phyloP scores from a whole-genome alignment of 2,113 vertebrate species.

The Pogona vitticeps region DNA sequence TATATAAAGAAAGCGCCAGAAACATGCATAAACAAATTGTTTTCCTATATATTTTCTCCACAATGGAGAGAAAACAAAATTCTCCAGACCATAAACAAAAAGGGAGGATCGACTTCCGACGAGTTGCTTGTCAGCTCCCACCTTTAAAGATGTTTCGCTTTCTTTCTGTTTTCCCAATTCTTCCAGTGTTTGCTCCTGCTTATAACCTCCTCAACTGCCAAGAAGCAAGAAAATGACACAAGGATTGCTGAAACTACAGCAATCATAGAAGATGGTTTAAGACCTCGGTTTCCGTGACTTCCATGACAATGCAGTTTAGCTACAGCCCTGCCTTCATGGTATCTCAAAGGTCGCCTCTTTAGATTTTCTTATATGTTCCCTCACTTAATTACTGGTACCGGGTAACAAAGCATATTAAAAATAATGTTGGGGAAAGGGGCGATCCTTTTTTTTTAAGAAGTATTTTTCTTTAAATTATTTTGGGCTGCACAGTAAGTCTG shows the following conservation, averaged over 20 bases:
- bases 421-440: conserved; percentile 10
- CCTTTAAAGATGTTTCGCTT: neutral
- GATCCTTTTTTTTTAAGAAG: neutral
- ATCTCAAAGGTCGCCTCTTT: neutral
- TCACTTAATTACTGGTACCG: conserved; percentile 11
- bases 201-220: neutral
- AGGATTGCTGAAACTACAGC: conserved; percentile 16
- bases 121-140: neutral
- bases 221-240: conserved; percentile 11
- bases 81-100: neutral
- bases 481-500: conserved; percentile 18
- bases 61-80: neutral
- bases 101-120: neutral
- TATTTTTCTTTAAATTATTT: neutral
- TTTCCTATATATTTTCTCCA: neutral
- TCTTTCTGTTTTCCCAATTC: neutral
- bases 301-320: neutral
- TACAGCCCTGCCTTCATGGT: neutral
- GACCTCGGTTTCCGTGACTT: conserved; percentile 16
- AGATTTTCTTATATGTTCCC: neutral
- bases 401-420: conserved; percentile 20
- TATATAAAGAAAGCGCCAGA: neutral
- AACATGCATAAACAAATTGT: neutral
- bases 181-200: neutral
- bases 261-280: conserved; percentile 27